Base-by-base conservation (phyloP, 2,113 vertebrate genomes). In the Galeopterus variegatus region DNA sequence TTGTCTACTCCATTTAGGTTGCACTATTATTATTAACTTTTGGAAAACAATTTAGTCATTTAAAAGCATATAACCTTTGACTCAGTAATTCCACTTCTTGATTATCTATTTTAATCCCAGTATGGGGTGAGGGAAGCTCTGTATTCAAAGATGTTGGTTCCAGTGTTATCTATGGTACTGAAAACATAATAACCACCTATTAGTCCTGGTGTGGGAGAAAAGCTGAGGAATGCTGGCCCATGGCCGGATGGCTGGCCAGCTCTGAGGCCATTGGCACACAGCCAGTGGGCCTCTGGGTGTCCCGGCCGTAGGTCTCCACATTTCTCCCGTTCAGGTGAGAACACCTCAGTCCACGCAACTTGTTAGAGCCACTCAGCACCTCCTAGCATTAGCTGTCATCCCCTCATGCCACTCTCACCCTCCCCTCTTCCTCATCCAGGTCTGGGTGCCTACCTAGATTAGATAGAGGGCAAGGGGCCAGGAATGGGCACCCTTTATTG, bases 1-100 rank as follows among this genome's bases (percentile, higher is more conserved):
- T 31, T 62, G 12, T 67, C 79, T 54, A 60, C 50, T 64, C 45
- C 72, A 87, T 64, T 75, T 64, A 73, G 17, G 7, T 70, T 70
- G 77, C 7, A 33, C 56, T 79, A 65, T 73, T 93, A 73, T 88
- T 60, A 95, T 24, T 88, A 87, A 64, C 33, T 45, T 65, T 70
- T 12, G 33, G 80, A 70, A 90, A 95, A 86, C n/a, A n/a, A n/a
- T n/a, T n/a, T 65, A 36, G 4, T 76, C 77, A 79, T 76, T 94
- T 41, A 41, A 70, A 89, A 88, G 41, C 65, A 65, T 19, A 72
- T 76, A 82, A 56, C 13, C 60, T 84, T 85, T 85, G 83, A 70
- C 21, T 64, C 9, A 52, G 11, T 82, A 88, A 77, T 67, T 86
- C 73, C 13, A 67, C 48, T 67, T 69, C 86, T 81, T 67, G 36